These are phyloP conservation scores for Lampris incognitus DNA, from an alignment of 2,113 vertebrate species.

Conservation along the genomic window DNA sequence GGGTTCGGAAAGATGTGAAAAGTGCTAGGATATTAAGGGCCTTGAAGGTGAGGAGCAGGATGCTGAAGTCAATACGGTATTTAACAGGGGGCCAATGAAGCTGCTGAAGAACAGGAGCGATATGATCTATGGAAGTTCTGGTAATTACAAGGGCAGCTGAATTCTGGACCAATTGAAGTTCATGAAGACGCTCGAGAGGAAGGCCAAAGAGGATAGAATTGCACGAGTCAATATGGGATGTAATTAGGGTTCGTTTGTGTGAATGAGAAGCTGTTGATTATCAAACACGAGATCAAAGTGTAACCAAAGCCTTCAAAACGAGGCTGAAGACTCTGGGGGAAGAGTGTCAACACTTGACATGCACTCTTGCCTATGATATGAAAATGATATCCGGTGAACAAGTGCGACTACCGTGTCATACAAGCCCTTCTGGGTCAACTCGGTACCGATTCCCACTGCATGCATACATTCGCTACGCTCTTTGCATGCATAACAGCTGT, in stretches of 20 bases:
- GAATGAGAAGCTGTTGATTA: background rate
- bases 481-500: slow-evolving; percentile 27
- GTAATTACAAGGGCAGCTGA: too few relatives aligned
- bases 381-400: slow-evolving; percentile 16
- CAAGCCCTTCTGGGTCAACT: slow-evolving; percentile 35
- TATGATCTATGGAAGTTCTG: too few relatives aligned
- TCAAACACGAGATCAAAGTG: slow-evolving; percentile 24
- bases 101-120: too few relatives aligned
- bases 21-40: too few relatives aligned
- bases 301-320: slow-evolving; percentile 21
- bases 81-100: too few relatives aligned
- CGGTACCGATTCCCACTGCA: slow-evolving; percentile 15
- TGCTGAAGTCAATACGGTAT: too few relatives aligned
- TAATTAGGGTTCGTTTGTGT: background rate
- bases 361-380: background rate
- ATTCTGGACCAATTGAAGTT: too few relatives aligned
- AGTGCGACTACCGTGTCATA: slow-evolving; percentile 44
- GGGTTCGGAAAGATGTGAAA: too few relatives aligned
- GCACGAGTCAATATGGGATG: too few relatives aligned
- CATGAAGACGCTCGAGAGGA: too few relatives aligned
- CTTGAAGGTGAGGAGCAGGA: too few relatives aligned
- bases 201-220: too few relatives aligned
- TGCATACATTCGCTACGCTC: slow-evolving; percentile 50
- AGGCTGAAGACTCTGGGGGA: slow-evolving; percentile 26
- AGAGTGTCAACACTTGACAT: background rate